Evolutionary conservation across 2,113 vertebrate genomes (phyloP), one percentile per base, ranked within the genome.

Genomic region (Scomber japonicus): DNA sequence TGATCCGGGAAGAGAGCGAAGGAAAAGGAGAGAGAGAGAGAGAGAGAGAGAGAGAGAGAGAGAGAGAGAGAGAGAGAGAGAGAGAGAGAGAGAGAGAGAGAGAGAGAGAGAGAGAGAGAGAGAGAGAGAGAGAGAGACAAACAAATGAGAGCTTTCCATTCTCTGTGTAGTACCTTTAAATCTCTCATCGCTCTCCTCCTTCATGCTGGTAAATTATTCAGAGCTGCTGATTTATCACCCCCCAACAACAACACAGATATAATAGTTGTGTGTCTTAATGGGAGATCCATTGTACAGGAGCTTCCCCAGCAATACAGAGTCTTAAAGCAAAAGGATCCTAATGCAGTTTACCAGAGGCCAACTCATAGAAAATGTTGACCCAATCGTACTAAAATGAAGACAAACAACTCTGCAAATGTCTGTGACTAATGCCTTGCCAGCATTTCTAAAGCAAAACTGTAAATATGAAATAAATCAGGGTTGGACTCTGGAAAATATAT

Each of bases 151-250:
- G 68, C 70, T 80, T 78, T 82, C 48, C 67, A 69, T 77, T 80
- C 31, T 67, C 46, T 21, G 55, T 69, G 62, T 55, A 48, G 80
- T 80, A 86, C 73, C 80, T 87, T 85, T 91, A 82, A 89, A 86
- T 78, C 88, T 82, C 72, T 84, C 53, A 53, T 64, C 31, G 55
- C 50, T 66, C 77, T 83, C 75, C 73, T 71, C 67, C 62, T 72
- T 61, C 63, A 14, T 40, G 73, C 80, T 90, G 74, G 80, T 93
- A 81, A 93, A 93, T 93, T 91, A 93, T 93, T 93, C 88, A 93
- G 74, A 73, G 73, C 73, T 68, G 85, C 87, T 91, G 88, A 93
- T 92, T 91, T 93, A 92, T 90, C 85, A 80, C 88, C 79, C 84
- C 84, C 75, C 71, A 90, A 89, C 87, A 91, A 87, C 89, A 90